These are phyloP conservation scores for Cinclus cinclus DNA, from an alignment of 2,113 vertebrate genomes.

Conservation along the genomic window DNA sequence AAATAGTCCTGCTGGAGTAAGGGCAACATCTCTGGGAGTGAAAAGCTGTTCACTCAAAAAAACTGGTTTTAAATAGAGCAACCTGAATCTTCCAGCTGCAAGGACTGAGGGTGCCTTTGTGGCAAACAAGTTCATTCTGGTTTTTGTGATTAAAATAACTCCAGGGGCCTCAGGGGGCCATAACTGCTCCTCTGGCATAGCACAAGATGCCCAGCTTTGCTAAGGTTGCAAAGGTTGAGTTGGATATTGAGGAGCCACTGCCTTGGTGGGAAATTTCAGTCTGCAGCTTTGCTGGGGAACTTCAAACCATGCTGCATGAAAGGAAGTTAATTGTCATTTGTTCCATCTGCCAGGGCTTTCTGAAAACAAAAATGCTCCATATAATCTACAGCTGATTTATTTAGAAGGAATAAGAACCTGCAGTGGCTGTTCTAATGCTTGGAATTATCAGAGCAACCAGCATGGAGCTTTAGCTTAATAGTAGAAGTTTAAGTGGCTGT, in stretches of 20 bases:
- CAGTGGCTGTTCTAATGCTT: not conserved
- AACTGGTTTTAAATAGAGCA: not conserved
- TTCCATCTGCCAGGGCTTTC: not conserved
- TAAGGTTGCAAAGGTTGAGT: not conserved
- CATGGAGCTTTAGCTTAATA: not conserved
- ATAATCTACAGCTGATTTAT: not conserved
- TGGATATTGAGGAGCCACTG: not conserved
- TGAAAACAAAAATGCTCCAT: not conserved
- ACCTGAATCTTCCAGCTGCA: slow-evolving; percentile 12
- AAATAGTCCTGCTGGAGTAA: not conserved
- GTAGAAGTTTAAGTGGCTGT: not conserved
- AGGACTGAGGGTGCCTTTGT: slow-evolving; percentile 10
- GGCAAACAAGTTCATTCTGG: not conserved
- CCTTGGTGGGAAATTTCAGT: not conserved
- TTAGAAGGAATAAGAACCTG: not conserved
- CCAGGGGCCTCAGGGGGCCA: not conserved
- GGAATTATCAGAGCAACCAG: not conserved
- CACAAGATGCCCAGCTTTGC: not conserved
- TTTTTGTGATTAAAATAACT: slow-evolving; percentile 27
- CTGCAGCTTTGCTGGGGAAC: not conserved
- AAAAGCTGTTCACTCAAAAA: not conserved
- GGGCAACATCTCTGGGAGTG: not conserved
- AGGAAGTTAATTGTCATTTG: not conserved
- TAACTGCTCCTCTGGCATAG: not conserved
- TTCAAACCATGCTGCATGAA: not conserved